Evolutionary conservation across 2,888 invertebrate species (phyloP), one percentile per base, ranked within the genome.

Genomic region (Polymixis lichenea): DNA sequence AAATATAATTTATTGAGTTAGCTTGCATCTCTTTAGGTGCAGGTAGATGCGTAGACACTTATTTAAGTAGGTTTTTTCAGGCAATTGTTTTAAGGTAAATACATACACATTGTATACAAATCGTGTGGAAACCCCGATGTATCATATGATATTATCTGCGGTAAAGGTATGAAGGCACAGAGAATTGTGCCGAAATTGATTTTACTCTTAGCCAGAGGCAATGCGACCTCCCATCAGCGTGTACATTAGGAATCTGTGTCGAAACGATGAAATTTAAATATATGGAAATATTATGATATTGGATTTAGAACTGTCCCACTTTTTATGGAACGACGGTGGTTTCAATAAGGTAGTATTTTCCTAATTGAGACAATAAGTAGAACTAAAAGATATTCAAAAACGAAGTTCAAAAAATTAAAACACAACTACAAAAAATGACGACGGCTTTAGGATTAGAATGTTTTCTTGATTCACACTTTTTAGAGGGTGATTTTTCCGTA

Each of bases 131-230:
- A 81, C 43, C 58, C 25, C 78, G 72, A 86, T 86, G 80, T 87
- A 80, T 84, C 84, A 84, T 84, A 78, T 25, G 79, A 86, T 87
- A 90, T 90, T 83, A 81, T 77, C 86, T 79, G 82, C 77, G 79
- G 81, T 84, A 85, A 87, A 89, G 83, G 88, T 90, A 93, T 88
- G 86, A 89, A 90, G 89, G 87, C 89, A 91, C 89, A 89, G 88
- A 89, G 91, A 92, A 93, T 90, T 92, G 91, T 89, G 88, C 87
- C 89, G 89, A 93, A 94, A 94, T 95, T 93, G 94, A 94, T 94
- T 94, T 94, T 90, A 87, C 91, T 89, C 86, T 89, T 90, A 86
- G 91, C 93, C 91, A 17, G 65, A 75, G 84, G 84, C 77, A 53
- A 80, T 58, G 68, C 61, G 72, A 76, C 75, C 73, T 73, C 73